Evolutionary conservation across 2,113 vertebrate species (phyloP).

Genomic region (Spea bombifrons): DNA sequence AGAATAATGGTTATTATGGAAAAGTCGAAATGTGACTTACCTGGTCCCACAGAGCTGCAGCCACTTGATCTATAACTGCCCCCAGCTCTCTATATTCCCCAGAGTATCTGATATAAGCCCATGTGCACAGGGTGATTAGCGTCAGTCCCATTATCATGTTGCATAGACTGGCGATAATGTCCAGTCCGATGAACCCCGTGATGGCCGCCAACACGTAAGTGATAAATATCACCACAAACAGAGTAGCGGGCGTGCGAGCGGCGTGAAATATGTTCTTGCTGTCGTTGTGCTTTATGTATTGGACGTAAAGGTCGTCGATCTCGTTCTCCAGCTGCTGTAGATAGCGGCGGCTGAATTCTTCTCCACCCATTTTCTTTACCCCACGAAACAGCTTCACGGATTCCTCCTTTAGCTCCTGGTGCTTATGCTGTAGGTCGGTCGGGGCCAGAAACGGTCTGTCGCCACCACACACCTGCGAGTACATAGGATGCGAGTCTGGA

Average conservation of each 20-base stretch:
- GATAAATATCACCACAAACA: constrained; percentile 98
- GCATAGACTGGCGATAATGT: constrained; percentile 95
- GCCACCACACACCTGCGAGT: constrained; percentile 84
- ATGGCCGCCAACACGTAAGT: constrained; percentile 93
- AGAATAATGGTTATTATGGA: no score
- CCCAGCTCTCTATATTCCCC: constrained; percentile 96
- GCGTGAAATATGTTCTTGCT: constrained; percentile 99
- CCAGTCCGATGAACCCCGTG: constrained; percentile 93
- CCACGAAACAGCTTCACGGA: constrained; percentile 84
- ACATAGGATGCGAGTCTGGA: neutral
- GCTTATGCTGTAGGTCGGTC: constrained; percentile 83
- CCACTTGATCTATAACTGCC: constrained; percentile 97
- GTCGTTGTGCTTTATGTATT: constrained; percentile 99
- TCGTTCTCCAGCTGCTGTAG: constrained; percentile 91
- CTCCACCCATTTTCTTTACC: constrained; percentile 98
- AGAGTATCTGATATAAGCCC: constrained; percentile 98
- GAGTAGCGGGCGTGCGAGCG: constrained; percentile 93
- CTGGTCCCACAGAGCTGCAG: constrained; percentile 97
- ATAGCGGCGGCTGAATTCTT: constrained; percentile 96
- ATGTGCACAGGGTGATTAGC: constrained; percentile 95
- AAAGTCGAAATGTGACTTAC: constrained; percentile 57
- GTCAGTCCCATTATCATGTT: constrained; percentile 98
- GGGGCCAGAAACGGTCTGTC: constrained; percentile 94
- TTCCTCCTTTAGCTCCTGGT: constrained; percentile 79
- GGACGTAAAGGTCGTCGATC: constrained; percentile 92